Conservation (phyloP, 2,888 invertebrate genomes). For the Hymenopus coronatus region DNA sequence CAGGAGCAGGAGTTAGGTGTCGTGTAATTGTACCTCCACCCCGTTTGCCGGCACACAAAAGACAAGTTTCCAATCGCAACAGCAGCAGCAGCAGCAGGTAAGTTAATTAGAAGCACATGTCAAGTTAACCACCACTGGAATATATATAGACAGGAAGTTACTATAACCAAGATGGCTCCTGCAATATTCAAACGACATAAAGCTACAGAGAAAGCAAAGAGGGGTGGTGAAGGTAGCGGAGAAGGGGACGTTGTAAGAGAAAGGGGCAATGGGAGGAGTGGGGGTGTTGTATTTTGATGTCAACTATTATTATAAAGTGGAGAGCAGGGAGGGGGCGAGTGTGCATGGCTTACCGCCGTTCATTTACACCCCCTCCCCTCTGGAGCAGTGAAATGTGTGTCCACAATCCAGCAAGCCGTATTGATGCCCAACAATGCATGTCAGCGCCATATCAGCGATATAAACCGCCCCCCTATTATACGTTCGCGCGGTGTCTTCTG, state of each 20-base stretch:
- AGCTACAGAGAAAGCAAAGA: not conserved
- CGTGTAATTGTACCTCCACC: not conserved
- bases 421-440: constrained; percentile 28
- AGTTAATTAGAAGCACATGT: constrained; percentile 5
- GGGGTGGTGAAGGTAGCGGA: not conserved
- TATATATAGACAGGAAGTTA: constrained; percentile 9
- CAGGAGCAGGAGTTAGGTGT: not conserved
- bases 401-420: constrained; percentile 8
- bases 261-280: not conserved
- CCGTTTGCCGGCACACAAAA: not conserved
- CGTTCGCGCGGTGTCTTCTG: not conserved
- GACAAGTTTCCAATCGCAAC: not conserved
- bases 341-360: constrained; percentile 23
- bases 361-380: constrained; percentile 11
- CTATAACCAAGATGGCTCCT: constrained; percentile 23
- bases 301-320: constrained; percentile 10
- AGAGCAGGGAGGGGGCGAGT: constrained; percentile 10
- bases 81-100: not conserved
- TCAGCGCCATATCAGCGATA: constrained; percentile 21
- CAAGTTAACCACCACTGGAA: not conserved
- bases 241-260: not conserved
- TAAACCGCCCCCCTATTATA: not conserved
- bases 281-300: not conserved
- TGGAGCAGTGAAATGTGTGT: constrained; percentile 6
- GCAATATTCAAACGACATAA: constrained; percentile 26